Evolutionary conservation across 2,797 vertebrate species (phyloP), one percentile per base, ranked within the genome.

Genomic region (Morelia viridis): DNA sequence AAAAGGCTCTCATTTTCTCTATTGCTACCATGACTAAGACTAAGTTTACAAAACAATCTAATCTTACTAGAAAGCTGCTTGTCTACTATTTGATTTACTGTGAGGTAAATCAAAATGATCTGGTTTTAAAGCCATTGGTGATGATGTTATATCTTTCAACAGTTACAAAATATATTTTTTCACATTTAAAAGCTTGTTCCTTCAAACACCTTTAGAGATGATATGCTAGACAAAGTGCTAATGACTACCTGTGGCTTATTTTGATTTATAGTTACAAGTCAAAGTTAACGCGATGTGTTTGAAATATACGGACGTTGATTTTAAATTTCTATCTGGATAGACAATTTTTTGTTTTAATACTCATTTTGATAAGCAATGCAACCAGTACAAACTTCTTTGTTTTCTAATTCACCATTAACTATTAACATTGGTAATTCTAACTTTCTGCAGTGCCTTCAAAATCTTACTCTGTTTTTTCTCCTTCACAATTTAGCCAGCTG

Each of bases 201-300:
- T 60, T 89, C 41, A 80, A 11, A 41, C 5, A 6, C 31, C 58
- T 89, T 53, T 41, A 65, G 84, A 89, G 50, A 65, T 65, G 58
- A 56, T 31, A 65, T 12, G 7, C 15, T 17, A 90, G 61, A 46
- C 31, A 91, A 65, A 26, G 22, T 76, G 56, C 22, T 85, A 8
- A 86, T 13, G 57, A 11, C 88, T 22, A 88, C 65, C 91, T 83
- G 58, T 80, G 24, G 86, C 28, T 80, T 91, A 62, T 88, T 91
- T 80, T 61, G 26, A 41, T 53, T 31, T 80, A 41, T 26, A 31
- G 12, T 24, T 90, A 64, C 31, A 9, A 53, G 46, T 28, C 5
- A 41, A 88, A 53, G 19, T 83, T 76, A 76, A 71, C 35, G 46
- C 19, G 8, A 26, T 53, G 1, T n/a, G 15, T 68, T 89, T 89